Evolutionary conservation across 2,888 invertebrate species (phyloP).

Genomic region (Orchesella flavescens): DNA sequence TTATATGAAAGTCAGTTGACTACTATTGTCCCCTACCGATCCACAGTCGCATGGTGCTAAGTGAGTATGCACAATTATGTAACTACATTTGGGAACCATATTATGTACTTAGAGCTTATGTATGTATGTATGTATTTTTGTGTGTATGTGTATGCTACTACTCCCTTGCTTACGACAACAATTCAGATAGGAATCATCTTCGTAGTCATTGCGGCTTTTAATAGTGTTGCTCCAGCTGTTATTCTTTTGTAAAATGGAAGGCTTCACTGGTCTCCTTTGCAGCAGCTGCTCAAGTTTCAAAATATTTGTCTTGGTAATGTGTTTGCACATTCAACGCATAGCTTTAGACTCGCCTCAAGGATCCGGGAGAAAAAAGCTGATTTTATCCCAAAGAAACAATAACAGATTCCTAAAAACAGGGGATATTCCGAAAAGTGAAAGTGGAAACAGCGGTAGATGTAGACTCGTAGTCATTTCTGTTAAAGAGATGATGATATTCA

Average conservation of each 20-base stretch:
- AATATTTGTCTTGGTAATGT: constrained; percentile 43
- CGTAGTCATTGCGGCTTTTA: constrained; percentile 32
- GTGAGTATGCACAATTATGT: too few species aligned
- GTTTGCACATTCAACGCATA: constrained; percentile 15
- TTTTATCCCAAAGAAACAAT: constrained; percentile 17
- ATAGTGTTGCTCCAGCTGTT: constrained; percentile 35
- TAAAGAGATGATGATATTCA: neutral
- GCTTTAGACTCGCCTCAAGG: neutral
- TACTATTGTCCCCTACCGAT: too few species aligned
- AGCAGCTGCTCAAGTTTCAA: constrained; percentile 39
- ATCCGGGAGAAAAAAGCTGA: neutral
- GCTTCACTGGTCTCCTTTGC: constrained; percentile 1
- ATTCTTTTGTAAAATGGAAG: constrained; percentile 22
- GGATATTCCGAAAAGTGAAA: neutral
- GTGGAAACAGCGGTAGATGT: neutral
- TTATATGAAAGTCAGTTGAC: too few species aligned
- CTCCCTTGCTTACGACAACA: too few species aligned
- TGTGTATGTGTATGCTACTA: too few species aligned
- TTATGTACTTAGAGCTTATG: too few species aligned
- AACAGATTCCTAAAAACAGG: constrained; percentile 6
- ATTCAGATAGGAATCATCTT: constrained; percentile 13
- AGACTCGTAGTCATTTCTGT: neutral
- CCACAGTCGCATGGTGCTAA: too few species aligned
- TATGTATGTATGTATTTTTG: too few species aligned
- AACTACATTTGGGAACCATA: too few species aligned